phyloP scores from a whole-genome alignment of 2,797 vertebrate species.

The Hipposideros larvatus region DNA sequence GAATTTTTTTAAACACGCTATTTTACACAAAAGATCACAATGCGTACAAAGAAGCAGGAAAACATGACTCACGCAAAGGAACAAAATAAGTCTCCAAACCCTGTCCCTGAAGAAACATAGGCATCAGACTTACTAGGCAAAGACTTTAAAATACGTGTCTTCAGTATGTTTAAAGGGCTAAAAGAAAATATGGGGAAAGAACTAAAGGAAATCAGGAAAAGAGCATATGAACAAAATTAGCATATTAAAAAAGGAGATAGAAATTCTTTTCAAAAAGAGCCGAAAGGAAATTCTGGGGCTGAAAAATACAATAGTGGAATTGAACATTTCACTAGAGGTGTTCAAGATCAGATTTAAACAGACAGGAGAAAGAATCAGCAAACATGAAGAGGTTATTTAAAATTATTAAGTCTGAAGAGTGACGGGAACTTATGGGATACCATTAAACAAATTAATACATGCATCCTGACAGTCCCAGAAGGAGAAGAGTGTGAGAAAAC shows the following conservation, averaged over 20 bases:
- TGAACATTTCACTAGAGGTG: neutral
- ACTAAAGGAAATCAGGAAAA: neutral
- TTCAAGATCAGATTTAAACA: neutral
- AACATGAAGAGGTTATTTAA: neutral
- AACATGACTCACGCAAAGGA: neutral
- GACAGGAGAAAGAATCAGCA: neutral
- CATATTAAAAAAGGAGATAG: neutral
- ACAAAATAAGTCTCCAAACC: neutral
- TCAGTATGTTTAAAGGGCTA: neutral
- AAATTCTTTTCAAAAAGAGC: neutral
- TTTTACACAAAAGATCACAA: neutral
- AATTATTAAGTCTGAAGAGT: neutral
- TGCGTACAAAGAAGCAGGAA: neutral
- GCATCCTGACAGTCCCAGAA: neutral
- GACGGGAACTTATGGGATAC: neutral
- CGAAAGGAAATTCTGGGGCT: neutral
- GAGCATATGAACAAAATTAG: neutral
- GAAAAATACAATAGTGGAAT: neutral
- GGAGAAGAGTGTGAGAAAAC: neutral
- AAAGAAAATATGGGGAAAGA: neutral
- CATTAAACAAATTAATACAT: neutral
- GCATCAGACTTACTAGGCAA: slow-evolving; percentile 23
- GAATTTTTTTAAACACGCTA: neutral
- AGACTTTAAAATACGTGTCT: neutral
- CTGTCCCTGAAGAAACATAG: neutral